These are phyloP conservation scores for Alexandromys fortis DNA, from an alignment of 2,113 vertebrate species.

Conservation along the genomic window DNA sequence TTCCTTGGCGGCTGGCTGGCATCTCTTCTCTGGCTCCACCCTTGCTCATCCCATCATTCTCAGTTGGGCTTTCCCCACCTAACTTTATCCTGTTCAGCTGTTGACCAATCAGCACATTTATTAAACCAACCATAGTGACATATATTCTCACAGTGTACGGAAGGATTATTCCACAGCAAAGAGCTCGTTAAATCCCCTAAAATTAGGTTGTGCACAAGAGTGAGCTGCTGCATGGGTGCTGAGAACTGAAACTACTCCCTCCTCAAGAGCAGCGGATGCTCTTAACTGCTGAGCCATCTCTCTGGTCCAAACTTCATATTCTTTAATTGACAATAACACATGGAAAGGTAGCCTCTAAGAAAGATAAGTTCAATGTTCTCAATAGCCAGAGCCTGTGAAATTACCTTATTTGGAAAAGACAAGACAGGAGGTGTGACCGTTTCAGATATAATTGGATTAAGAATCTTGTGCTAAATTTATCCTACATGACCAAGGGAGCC, in stretches of 20 bases:
- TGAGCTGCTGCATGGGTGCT: not conserved
- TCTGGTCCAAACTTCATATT: not conserved
- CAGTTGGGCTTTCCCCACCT: no score
- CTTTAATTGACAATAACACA: not conserved
- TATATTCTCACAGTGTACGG: no score
- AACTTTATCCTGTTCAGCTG: no score
- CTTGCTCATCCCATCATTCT: no score
- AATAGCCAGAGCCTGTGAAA: not conserved
- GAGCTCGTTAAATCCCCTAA: not conserved
- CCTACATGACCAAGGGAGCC: not conserved
- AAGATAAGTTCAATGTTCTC: not conserved
- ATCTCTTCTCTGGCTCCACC: no score
- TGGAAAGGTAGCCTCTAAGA: not conserved
- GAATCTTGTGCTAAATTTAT: not conserved
- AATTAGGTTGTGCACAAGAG: not conserved
- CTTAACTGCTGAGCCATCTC: not conserved
- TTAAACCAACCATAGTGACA: no score
- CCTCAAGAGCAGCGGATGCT: not conserved
- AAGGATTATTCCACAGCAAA: no score
- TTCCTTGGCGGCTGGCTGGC: no score
- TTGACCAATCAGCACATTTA: no score
- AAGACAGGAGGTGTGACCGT: not conserved
- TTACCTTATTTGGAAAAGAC: not conserved
- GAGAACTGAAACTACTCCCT: not conserved
- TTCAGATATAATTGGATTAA: not conserved